Base-by-base conservation (phyloP, 2,797 vertebrate species). In the Cyclopterus lumpus region DNA sequence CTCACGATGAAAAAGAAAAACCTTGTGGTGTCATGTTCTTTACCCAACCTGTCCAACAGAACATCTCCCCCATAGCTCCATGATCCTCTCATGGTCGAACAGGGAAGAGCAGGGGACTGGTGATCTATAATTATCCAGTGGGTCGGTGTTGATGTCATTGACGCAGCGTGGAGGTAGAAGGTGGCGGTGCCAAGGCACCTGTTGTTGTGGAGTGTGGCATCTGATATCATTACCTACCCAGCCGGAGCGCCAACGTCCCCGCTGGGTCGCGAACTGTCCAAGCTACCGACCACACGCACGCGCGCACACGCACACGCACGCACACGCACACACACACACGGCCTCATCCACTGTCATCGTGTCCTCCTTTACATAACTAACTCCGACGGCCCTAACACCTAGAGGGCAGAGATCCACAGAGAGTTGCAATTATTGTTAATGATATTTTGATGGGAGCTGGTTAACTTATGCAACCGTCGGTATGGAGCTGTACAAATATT, bases 181-280 rank as follows among this genome's bases (percentile, higher is more conserved):
- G 94, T 95, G 95, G 95, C 96, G 94, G 93, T 96, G 97, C 97
- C 97, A 98, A 98, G 96, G 97, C 98, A 99, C 98, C 98, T 99
- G 98, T 99, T 99, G 98, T 99, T 98, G 96, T 97, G 96, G 95
- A 97, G 97, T 89, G 93, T 96, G 97, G 96, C 98, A 99, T 97
- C 97, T 99, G 97, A 99, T 97, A 96, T 99, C 97, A 99, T 99
- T 99, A 99, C 98, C 97, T 96, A 96, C 97, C 92, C 98, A 98
- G 97, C 95, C 97, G 97, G 98, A 97, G 95, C 95, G 95, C 95
- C 96, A 93, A 94, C 90, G 93, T 96, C 95, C 97, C 97, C 84
- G 97, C 97, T 97, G 97, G 93, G 97, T 96, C 96, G 95, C 97
- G 97, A 97, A 99, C 97, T 97, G 97, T 97, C 95, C 96, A 96